Conservation (phyloP, 2,797 vertebrate genomes). For the Micropoecilia bifurca region DNA sequence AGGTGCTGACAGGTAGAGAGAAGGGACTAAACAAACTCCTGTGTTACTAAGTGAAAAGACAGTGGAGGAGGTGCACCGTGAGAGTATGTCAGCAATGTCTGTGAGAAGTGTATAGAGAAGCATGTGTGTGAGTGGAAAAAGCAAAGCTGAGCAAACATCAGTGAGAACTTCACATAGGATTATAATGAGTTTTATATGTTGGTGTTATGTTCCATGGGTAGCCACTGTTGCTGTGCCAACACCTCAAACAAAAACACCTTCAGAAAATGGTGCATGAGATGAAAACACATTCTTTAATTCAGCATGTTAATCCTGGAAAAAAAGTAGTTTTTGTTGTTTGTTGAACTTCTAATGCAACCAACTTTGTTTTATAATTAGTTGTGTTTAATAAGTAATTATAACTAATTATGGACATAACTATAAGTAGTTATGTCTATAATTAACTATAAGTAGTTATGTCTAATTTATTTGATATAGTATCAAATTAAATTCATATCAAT, state of each 20-base stretch:
- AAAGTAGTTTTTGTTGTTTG: slow-evolving; percentile 1
- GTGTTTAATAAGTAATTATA: too few relatives aligned
- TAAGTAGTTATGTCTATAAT: too few relatives aligned
- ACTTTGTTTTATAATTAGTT: neutral
- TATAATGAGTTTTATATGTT: slow-evolving; percentile 77
- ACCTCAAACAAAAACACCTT: slow-evolving; percentile 78
- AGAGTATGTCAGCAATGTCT: slow-evolving; percentile 63
- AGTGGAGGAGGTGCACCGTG: slow-evolving; percentile 59
- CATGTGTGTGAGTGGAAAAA: slow-evolving; percentile 76
- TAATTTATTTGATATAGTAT: neutral
- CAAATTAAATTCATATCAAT: neutral
- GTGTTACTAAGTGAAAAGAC: slow-evolving; percentile 67
- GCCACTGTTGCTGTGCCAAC: slow-evolving; percentile 80
- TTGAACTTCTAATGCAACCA: slow-evolving; percentile 7
- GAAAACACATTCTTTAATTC: slow-evolving; percentile 56
- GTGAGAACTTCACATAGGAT: slow-evolving; percentile 74
- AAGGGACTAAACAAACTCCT: slow-evolving; percentile 78
- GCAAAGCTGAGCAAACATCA: slow-evolving; percentile 82
- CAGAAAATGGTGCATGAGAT: slow-evolving; percentile 64
- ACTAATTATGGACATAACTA: too few relatives aligned
- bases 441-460: neutral
- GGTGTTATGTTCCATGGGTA: slow-evolving; percentile 73
- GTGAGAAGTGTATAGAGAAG: slow-evolving; percentile 54
- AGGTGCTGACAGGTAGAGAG: slow-evolving; percentile 77
- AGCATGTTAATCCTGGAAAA: slow-evolving; percentile 17